A percentile compares a stretch with the other conserved stretches of the same genome.
These are phyloP conservation scores for Gallinago paraguaiae DNA, from an alignment of 2,113 vertebrate genomes.

Conservation along the genomic window DNA sequence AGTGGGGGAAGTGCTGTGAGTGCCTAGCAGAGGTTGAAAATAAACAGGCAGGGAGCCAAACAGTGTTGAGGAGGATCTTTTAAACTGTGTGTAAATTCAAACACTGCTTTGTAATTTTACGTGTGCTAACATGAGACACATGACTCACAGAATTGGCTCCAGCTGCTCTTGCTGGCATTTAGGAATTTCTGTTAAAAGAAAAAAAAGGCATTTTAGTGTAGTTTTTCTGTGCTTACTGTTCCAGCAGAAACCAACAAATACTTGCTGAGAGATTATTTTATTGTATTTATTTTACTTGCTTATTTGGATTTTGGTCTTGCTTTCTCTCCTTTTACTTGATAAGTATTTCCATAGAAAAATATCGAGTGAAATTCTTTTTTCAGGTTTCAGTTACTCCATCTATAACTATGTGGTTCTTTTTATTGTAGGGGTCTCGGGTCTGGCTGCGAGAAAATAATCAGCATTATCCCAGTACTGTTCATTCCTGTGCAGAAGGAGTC, in stretches of 20 bases:
- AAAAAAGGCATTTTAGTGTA: neutral
- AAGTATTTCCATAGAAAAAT: neutral
- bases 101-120: neutral
- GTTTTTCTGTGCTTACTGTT: neutral
- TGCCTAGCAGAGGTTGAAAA: conserved; percentile 21
- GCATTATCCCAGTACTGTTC: conserved; percentile 90
- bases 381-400: neutral
- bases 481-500: conserved; percentile 89
- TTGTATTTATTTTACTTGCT: neutral
- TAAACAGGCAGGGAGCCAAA: conserved; percentile 24
- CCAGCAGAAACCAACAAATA: neutral
- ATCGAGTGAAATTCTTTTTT: neutral
- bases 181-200: neutral
- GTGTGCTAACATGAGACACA: neutral
- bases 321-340: neutral
- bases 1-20: neutral
- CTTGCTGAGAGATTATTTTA: neutral
- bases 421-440: conserved; percentile 87
- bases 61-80: neutral
- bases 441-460: conserved; percentile 93
- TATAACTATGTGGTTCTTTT: neutral
- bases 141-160: conserved; percentile 15
- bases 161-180: neutral
- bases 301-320: neutral
- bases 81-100: conserved; percentile 1